Evolutionary conservation across 2,113 vertebrate species (phyloP).

Genomic region (Eubucco bourcierii): DNA sequence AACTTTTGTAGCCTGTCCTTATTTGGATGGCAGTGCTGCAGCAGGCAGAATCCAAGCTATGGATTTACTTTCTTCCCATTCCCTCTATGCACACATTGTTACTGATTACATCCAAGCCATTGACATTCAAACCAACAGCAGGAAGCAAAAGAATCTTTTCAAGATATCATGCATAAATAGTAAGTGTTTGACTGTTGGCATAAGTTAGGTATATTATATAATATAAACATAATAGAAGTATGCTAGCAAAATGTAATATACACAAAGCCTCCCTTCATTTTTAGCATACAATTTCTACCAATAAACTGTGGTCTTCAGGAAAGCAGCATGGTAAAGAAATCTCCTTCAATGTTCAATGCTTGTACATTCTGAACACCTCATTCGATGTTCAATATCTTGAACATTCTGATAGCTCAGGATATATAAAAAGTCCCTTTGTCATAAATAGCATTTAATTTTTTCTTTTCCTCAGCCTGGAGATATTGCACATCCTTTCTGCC

Average conservation of each 20-base stretch:
- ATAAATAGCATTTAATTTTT: not conserved
- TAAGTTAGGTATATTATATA: not conserved
- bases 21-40: not conserved
- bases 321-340: not conserved
- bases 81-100: not conserved
- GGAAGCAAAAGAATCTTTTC: not conserved
- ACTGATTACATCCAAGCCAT: not conserved
- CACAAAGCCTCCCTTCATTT: not conserved
- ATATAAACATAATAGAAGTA: not conserved
- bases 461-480: not conserved
- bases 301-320: not conserved
- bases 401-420: not conserved
- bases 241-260: not conserved
- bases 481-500: not conserved
- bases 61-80: not conserved
- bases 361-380: not conserved
- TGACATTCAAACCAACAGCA: not conserved
- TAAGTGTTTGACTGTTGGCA: not conserved
- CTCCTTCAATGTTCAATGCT: not conserved
- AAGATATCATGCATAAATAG: not conserved
- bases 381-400: not conserved
- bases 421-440: not conserved
- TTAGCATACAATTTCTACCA: not conserved
- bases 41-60: not conserved
- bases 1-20: no score